A percentile compares a stretch with the other conserved stretches of the same genome.
phyloP scores from a whole-genome alignment of 92 coral and sea anemone species.

The Actinostola sp. region DNA sequence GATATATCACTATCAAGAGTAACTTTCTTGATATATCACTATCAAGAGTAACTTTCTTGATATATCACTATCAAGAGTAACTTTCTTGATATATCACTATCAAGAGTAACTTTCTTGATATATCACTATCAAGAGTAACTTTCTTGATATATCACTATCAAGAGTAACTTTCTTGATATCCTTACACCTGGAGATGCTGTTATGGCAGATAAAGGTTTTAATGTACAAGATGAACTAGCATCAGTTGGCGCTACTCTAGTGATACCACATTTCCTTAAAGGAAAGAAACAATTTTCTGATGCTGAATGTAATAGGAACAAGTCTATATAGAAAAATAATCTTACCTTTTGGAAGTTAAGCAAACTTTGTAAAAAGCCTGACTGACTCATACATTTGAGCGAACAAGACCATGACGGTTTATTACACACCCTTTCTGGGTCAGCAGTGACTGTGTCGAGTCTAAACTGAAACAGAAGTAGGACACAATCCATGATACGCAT shows the following conservation, averaged over 20 bases:
- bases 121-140: too few relatives aligned
- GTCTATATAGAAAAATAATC: not conserved
- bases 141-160: constrained; percentile 39
- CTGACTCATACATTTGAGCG: constrained; percentile 82
- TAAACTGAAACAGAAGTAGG: constrained; percentile 76
- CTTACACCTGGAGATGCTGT: not conserved
- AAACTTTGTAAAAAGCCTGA: constrained; percentile 88
- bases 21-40: too few relatives aligned
- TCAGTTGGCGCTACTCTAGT: not conserved
- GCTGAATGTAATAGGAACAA: not conserved
- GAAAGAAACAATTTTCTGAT: not conserved
- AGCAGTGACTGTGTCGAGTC: constrained; percentile 63
- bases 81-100: too few relatives aligned
- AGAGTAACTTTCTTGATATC: constrained; percentile 29
- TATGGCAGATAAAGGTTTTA: not conserved
- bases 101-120: too few relatives aligned
- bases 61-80: too few relatives aligned
- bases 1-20: too few relatives aligned
- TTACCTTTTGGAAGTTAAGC: constrained; percentile 88
- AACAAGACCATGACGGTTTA: constrained; percentile 95
- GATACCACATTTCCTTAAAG: not conserved
- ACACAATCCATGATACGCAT: constrained; percentile 99
- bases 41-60: too few relatives aligned
- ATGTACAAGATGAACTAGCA: constrained; percentile 2
- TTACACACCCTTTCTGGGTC: constrained; percentile 89